Evolutionary conservation across 92 coral and sea anemone genomes (phyloP).

Genomic region (Montipora capitata): DNA sequence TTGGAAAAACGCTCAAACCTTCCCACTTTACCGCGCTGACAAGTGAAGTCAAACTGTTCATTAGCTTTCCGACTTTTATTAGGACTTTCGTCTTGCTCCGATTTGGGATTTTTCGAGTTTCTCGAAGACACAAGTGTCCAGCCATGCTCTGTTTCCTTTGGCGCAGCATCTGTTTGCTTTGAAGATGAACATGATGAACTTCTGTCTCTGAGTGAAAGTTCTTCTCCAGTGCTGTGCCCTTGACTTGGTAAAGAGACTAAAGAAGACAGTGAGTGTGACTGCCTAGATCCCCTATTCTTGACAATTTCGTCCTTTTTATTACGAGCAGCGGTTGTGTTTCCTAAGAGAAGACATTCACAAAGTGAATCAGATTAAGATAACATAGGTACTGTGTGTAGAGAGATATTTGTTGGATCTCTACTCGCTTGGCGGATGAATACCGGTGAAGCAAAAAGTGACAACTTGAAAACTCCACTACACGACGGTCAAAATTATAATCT

Average conservation of each 20-base stretch:
- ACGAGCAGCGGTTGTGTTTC: background rate
- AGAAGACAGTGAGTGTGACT: background rate
- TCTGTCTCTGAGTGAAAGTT: background rate
- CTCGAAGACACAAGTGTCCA: background rate
- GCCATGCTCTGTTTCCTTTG: background rate
- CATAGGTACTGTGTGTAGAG: too few species aligned
- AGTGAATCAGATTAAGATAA: too few species aligned
- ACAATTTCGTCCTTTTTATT: background rate
- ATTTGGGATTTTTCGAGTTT: too few species aligned
- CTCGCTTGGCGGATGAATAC: too few species aligned
- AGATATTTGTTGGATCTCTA: too few species aligned
- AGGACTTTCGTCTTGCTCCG: background rate
- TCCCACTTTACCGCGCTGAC: background rate
- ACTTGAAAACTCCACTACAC: too few species aligned
- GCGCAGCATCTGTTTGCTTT: background rate
- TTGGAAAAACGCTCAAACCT: background rate
- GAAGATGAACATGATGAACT: background rate
- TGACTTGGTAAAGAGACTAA: background rate
- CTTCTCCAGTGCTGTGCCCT: too few species aligned
- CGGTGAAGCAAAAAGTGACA: too few species aligned
- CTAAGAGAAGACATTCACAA: background rate
- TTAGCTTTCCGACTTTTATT: background rate
- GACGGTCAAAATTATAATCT: too few species aligned
- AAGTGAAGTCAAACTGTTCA: background rate
- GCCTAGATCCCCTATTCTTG: background rate